Evolutionary conservation across 2,797 vertebrate species (phyloP), one percentile per base, ranked within the genome.

Genomic region (Lepus townsendii): DNA sequence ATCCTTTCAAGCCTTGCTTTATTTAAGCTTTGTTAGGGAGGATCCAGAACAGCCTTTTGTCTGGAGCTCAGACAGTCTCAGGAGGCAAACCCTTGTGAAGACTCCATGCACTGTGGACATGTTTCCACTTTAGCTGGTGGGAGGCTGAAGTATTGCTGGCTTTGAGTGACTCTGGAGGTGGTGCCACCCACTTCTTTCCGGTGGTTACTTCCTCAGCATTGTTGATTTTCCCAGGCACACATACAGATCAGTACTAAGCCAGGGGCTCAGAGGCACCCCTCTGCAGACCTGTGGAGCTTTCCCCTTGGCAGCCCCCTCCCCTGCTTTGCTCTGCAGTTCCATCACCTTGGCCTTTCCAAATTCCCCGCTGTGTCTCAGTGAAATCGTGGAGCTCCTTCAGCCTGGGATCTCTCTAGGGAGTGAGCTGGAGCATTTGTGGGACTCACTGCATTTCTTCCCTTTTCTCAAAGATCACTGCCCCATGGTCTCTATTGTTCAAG

Each of bases 1-100:
- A 91, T 86, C n/a, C 32, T 94, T 95, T 86, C 13, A 57, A 76
- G 84, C 16, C 66, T 87, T 66, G 47, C 32, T 90, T 83, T 82
- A 42, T 79, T 57, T 57, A 57, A 57, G 27, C 47, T 89, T 89
- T 86, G 32, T 85, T 72, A 65, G 19, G 35, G 38, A 24, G 24
- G 9, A 8, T 83, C 20, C 52, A 76, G 27, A 77, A 42, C 26
- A 88, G 66, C 17, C 42, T 92, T 90, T 90, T n/a, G 38, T 80
- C 30, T 79, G 52, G 20, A 32, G 30, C 30, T 72, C 42, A 66
- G 30, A 65, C 52, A 62, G 66, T 79, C 30, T 26, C 52, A 30
- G 1, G 62, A 86, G 42, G 69, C 62, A 78, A 72, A n/a, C 57
- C 6, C 52, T 92, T 87, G 50, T 76, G 54, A 90, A 83, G 62